These are phyloP conservation scores for Hydroisotoma schaefferi DNA, from an alignment of 2,888 invertebrate genomes.

Conservation along the genomic window DNA sequence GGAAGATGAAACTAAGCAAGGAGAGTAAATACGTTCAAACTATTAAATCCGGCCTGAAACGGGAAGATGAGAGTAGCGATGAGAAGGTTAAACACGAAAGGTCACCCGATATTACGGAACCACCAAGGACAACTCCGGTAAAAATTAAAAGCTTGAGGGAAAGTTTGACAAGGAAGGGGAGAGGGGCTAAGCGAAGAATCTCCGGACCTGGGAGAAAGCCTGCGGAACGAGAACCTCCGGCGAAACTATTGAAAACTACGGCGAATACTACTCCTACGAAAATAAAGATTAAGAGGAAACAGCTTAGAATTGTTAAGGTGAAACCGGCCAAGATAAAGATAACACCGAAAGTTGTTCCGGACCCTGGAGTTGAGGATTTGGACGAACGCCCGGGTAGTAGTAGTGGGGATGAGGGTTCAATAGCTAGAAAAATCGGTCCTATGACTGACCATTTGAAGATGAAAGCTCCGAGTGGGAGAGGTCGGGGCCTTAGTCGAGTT, in stretches of 20 bases:
- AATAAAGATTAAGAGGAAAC: neutral
- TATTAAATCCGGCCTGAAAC: neutral
- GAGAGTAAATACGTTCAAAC: constrained; percentile 7
- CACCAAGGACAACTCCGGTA: constrained; percentile 9
- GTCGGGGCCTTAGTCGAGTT: constrained; percentile 5
- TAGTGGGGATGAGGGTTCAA: neutral
- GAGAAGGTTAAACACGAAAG: constrained; percentile 2
- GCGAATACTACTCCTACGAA: neutral
- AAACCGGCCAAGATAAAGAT: constrained; percentile 7
- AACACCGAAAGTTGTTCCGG: neutral
- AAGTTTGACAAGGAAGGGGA: neutral
- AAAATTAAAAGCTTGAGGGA: constrained; percentile 2
- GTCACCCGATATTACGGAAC: constrained; percentile 37
- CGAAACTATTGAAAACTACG: neutral
- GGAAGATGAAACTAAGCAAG: constrained; percentile 3
- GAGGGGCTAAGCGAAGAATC: constrained; percentile 29
- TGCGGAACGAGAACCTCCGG: neutral
- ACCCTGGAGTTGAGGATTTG: neutral
- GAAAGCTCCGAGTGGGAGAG: constrained; percentile 20
- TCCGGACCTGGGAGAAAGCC: neutral
- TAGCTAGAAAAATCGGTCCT: neutral
- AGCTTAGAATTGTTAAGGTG: neutral
- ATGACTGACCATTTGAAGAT: constrained; percentile 15
- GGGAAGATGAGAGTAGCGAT: constrained; percentile 3
- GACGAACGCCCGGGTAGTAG: neutral